phyloP scores from a whole-genome alignment of 37 sponge, comb jelly and placozoan species.

The Mnemiopsis leidyi region DNA sequence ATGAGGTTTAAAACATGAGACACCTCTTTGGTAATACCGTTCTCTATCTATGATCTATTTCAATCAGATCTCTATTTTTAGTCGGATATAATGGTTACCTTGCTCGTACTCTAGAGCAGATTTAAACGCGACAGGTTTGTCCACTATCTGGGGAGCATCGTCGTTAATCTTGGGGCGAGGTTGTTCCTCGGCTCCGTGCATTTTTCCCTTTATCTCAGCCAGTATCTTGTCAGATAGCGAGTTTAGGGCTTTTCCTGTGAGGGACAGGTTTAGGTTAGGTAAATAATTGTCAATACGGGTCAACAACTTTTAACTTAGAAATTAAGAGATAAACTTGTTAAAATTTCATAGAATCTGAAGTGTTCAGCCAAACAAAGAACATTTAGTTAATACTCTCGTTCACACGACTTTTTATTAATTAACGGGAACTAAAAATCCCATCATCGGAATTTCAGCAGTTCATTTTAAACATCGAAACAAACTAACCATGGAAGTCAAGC shows the following conservation, averaged over 20 bases:
- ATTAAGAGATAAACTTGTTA: no score
- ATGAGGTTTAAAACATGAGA: no score
- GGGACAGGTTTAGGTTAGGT: background rate
- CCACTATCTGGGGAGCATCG: conserved; percentile 78
- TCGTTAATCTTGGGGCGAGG: conserved; percentile 70
- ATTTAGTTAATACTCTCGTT: no score
- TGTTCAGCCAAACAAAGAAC: background rate
- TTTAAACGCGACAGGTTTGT: conserved; percentile 71
- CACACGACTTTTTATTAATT: no score
- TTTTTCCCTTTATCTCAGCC: conserved; percentile 71
- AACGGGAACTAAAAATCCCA: no score
- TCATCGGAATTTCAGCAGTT: no score
- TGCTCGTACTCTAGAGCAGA: conserved; percentile 85
- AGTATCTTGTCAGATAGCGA: conserved; percentile 70
- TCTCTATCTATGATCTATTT: no score
- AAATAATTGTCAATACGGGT: background rate
- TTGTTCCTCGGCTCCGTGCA: conserved; percentile 74
- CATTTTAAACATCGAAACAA: no score
- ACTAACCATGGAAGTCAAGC: conserved; percentile 65
- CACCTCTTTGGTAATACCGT: no score
- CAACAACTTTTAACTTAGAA: background rate
- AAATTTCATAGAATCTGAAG: no score
- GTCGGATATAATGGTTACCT: no score
- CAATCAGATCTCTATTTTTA: no score
- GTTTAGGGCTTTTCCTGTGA: conserved; percentile 71